Evolutionary conservation across 2,888 invertebrate species (phyloP).

Genomic region (Aporophyla lueneburgensis): DNA sequence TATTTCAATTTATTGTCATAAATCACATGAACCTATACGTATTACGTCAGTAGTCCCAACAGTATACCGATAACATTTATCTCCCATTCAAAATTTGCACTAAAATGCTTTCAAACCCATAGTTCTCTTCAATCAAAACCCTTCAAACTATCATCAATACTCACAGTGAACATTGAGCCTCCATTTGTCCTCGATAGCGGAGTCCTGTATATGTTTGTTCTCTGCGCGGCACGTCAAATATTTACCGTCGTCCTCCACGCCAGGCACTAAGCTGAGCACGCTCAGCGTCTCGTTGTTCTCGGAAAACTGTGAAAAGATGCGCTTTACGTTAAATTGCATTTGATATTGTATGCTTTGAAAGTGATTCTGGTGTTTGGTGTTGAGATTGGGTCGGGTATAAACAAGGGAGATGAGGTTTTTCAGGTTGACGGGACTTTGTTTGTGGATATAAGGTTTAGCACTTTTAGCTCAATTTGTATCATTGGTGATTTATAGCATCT

Average conservation of each 20-base stretch:
- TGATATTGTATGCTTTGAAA: slow-evolving; percentile 63
- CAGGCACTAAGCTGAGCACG: slow-evolving; percentile 95
- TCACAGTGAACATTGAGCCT: slow-evolving; percentile 97
- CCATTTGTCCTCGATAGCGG: slow-evolving; percentile 96
- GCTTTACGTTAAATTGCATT: slow-evolving; percentile 64
- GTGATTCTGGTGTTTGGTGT: slow-evolving; percentile 51
- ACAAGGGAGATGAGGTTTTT: slow-evolving; percentile 30
- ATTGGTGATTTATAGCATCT: background rate
- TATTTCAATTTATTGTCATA: background rate
- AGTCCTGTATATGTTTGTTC: slow-evolving; percentile 96
- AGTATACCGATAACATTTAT: background rate
- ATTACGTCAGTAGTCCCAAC: background rate
- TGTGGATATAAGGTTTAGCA: background rate
- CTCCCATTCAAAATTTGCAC: background rate
- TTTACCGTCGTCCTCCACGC: slow-evolving; percentile 97
- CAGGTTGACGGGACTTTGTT: slow-evolving; percentile 15
- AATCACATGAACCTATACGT: background rate
- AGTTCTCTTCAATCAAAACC: slow-evolving; percentile 38
- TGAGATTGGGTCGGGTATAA: slow-evolving; percentile 45
- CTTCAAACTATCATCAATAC: slow-evolving; percentile 79
- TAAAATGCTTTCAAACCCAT: slow-evolving; percentile 26
- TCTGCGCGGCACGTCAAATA: slow-evolving; percentile 97
- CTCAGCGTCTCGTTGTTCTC: slow-evolving; percentile 96
- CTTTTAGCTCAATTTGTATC: background rate
- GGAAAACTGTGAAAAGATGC: slow-evolving; percentile 92